Evolutionary conservation across 2,113 vertebrate species (phyloP).

Genomic region (Syrmaticus mikado): DNA sequence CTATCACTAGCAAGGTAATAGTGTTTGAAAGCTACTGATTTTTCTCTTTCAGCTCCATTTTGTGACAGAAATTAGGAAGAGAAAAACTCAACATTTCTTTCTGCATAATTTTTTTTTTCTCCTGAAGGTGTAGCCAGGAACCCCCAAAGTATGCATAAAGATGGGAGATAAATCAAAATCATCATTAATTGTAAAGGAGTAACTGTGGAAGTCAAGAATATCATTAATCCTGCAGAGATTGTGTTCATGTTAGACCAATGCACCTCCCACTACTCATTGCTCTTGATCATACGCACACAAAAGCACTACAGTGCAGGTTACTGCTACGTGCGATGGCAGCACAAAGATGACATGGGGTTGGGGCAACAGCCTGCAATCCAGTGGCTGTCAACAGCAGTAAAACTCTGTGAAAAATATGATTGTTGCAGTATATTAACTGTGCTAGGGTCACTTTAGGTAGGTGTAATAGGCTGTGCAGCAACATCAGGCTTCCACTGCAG

Average conservation of each 20-base stretch:
- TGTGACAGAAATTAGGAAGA: conserved; percentile 74
- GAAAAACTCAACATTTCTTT: conserved; percentile 49
- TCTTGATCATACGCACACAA: conserved; percentile 61
- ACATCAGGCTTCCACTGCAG: conserved; percentile 33
- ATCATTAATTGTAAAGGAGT: background rate
- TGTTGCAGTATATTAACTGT: conserved; percentile 23
- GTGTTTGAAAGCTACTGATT: conserved; percentile 80
- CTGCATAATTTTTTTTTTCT: conserved; percentile 44
- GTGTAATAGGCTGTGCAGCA: conserved; percentile 47
- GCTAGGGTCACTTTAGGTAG: conserved; percentile 43
- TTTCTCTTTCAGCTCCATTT: conserved; percentile 70
- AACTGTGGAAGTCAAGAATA: background rate
- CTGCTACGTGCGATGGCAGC: background rate
- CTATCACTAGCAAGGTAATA: conserved; percentile 84
- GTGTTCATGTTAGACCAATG: conserved; percentile 52
- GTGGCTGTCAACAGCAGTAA: background rate
- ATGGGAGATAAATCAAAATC: conserved; percentile 28
- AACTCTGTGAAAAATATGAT: conserved; percentile 27
- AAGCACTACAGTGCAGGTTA: conserved; percentile 56
- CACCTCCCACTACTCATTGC: conserved; percentile 42
- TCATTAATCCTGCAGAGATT: conserved; percentile 41
- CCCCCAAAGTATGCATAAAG: background rate
- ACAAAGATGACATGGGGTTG: background rate
- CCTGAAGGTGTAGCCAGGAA: conserved; percentile 60
- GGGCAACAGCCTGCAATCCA: conserved; percentile 19